Conservation (phyloP, 2,797 vertebrate genomes). For the Notolepis coatsorum region DNA sequence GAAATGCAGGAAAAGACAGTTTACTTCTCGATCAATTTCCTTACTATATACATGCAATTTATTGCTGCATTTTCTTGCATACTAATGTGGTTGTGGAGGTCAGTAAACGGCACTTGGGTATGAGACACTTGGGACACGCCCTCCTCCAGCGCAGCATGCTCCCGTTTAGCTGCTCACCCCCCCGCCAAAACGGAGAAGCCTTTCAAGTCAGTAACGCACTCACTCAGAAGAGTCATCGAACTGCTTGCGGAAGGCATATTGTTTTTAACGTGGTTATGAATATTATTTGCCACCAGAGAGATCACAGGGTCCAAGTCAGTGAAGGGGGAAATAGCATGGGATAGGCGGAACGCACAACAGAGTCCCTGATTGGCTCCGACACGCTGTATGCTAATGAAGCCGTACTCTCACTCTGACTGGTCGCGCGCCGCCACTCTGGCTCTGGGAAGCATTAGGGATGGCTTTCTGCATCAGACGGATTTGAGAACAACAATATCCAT, state of each 20-base stretch:
- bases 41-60: too few relatives aligned
- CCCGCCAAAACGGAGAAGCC: too few relatives aligned
- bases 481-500: not conserved
- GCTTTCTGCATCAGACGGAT: not conserved
- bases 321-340: not conserved
- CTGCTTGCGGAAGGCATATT: not conserved
- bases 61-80: too few relatives aligned
- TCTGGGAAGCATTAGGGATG: not conserved
- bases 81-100: too few relatives aligned
- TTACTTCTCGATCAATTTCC: too few relatives aligned
- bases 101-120: too few relatives aligned
- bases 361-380: not conserved
- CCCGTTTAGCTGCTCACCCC: too few relatives aligned
- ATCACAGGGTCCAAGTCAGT: conserved; percentile 9
- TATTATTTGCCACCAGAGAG: conserved; percentile 5
- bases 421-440: not conserved
- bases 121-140: too few relatives aligned
- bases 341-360: not conserved
- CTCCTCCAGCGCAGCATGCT: too few relatives aligned
- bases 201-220: too few relatives aligned
- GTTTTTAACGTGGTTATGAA: conserved; percentile 1
- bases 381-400: conserved; percentile 1
- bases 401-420: not conserved
- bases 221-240: not conserved
- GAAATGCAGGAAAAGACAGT: too few relatives aligned